A percentile compares a stretch with the other conserved stretches of the same genome.
Conservation (phyloP, 2,113 vertebrate genomes). For the Noctilio leporinus region DNA sequence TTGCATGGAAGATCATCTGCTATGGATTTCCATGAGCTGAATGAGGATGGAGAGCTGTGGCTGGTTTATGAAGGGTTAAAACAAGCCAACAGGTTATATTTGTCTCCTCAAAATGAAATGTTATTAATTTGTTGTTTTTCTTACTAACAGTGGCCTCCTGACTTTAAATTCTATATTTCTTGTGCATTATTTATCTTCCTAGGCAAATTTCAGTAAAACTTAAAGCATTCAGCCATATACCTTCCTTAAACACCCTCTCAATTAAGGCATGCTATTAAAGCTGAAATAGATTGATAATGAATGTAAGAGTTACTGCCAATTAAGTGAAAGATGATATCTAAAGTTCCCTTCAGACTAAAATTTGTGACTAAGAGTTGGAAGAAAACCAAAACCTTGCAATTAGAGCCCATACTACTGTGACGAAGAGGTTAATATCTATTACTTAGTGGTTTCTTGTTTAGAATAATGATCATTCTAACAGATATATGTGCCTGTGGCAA, state of each 20-base stretch:
- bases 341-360: background rate
- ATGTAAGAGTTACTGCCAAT: background rate
- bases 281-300: background rate
- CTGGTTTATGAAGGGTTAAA: slow-evolving; percentile 99
- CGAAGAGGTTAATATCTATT: background rate
- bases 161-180: slow-evolving; percentile 70
- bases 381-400: background rate
- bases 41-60: slow-evolving; percentile 99
- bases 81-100: slow-evolving; percentile 96
- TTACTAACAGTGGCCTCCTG: slow-evolving; percentile 72
- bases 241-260: background rate
- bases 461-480: background rate
- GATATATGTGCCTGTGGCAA: background rate
- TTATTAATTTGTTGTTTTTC: slow-evolving; percentile 71
- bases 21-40: slow-evolving; percentile 93
- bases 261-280: background rate
- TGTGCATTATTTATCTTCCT: slow-evolving; percentile 40
- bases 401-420: background rate
- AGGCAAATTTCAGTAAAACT: background rate
- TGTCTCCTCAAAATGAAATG: slow-evolving; percentile 74
- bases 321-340: background rate
- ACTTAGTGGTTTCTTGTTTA: background rate
- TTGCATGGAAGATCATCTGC: slow-evolving; percentile 89
- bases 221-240: background rate
- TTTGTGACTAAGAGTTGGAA: background rate